A percentile compares a stretch with the other conserved stretches of the same genome.
Evolutionary conservation across 1,140 invertebrate genomes (phyloP).

Genomic region (Cardiocondyla obscurior): DNA sequence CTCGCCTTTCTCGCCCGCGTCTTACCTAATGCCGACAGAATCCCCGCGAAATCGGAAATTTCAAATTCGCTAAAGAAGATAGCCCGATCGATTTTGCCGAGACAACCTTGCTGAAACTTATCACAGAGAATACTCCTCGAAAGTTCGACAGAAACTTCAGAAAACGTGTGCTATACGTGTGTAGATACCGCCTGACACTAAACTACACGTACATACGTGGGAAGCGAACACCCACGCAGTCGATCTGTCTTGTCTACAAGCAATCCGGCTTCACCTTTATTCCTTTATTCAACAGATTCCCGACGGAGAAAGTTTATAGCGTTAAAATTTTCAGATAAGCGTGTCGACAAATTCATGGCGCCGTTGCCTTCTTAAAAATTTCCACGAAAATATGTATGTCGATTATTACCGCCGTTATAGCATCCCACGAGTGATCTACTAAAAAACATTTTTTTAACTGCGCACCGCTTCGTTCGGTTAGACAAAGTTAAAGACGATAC

Average conservation of each 20-base stretch:
- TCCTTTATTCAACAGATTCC: slow-evolving; percentile 30
- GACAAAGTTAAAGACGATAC: no score
- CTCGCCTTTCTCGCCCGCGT: not conserved
- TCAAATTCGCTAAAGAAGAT: slow-evolving; percentile 6
- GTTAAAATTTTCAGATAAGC: slow-evolving; percentile 4
- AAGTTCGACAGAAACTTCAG: slow-evolving; percentile 14
- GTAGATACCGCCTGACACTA: not conserved
- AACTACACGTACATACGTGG: not conserved
- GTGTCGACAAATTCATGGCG: slow-evolving; percentile 15
- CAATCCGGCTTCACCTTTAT: not conserved
- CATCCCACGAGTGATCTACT: not conserved
- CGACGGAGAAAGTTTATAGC: slow-evolving; percentile 39
- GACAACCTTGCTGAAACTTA: slow-evolving; percentile 31
- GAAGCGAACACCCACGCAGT: not conserved
- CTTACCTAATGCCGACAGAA: not conserved
- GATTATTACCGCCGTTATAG: not conserved
- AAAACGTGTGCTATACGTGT: not conserved
- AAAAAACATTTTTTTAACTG: not conserved
- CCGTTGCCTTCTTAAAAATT: not conserved
- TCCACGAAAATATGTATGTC: not conserved
- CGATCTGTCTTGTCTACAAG: not conserved
- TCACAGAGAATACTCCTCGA: slow-evolving; percentile 12
- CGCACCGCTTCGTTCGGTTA: not conserved
- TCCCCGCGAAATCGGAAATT: not conserved
- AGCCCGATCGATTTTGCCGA: not conserved